Evolutionary conservation across 2,797 vertebrate genomes (phyloP).

Genomic region (Megaceryle alcyon): DNA sequence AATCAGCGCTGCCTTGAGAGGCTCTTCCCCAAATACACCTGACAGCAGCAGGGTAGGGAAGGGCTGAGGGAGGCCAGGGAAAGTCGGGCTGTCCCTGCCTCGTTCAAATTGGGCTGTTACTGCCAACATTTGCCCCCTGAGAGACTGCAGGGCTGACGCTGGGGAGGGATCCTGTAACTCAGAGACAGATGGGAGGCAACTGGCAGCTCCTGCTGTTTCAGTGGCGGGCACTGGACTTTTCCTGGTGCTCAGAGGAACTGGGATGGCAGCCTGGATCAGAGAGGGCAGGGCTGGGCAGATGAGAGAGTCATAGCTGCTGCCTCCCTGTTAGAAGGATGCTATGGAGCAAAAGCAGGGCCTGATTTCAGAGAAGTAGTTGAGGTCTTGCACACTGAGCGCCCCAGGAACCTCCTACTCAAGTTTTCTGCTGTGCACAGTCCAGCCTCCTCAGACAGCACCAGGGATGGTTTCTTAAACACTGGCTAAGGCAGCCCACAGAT

Average conservation of each 20-base stretch:
- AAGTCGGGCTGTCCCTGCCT: not conserved
- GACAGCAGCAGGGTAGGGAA: not conserved
- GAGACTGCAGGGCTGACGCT: not conserved
- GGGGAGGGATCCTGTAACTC: not conserved
- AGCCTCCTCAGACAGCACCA: not conserved
- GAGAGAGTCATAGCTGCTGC: not conserved
- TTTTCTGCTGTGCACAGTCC: not conserved
- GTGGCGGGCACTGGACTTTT: not conserved
- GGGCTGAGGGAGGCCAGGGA: not conserved
- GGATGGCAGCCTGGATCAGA: not conserved
- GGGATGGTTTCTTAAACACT: not conserved
- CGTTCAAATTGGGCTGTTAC: not conserved
- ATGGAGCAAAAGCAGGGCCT: not conserved
- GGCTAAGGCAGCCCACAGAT: not conserved
- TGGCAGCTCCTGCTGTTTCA: not conserved
- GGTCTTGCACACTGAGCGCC: not conserved
- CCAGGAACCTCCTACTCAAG: not conserved
- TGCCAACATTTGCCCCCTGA: not conserved
- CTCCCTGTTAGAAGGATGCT: not conserved
- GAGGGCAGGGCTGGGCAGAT: not conserved
- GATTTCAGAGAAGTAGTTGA: not conserved
- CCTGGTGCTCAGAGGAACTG: not conserved
- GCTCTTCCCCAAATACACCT: not conserved
- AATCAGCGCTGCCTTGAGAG: fast-evolving
- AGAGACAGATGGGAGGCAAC: not conserved